Conservation (phyloP, 2,888 invertebrate species). For the Hyposoter didymator region DNA sequence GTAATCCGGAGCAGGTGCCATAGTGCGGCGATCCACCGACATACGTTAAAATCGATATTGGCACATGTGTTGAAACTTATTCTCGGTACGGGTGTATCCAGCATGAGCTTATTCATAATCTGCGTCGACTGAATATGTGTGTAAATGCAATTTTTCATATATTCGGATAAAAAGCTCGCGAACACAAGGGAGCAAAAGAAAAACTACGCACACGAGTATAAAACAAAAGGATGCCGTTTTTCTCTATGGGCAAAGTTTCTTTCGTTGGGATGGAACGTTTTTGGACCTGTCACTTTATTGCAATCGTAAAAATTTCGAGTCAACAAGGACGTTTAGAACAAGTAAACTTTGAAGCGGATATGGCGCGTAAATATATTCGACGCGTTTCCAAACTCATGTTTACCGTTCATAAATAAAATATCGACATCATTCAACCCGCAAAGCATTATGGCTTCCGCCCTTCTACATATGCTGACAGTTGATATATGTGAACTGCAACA, state of each 20-base stretch:
- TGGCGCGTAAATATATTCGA: background rate
- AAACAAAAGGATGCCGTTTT: conserved; percentile 1
- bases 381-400: background rate
- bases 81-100: conserved; percentile 52
- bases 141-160: conserved; percentile 6
- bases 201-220: conserved; percentile 29
- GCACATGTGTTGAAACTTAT: conserved; percentile 59
- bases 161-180: background rate
- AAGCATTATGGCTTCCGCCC: background rate
- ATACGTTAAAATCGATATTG: conserved; percentile 61
- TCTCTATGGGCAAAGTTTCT: background rate
- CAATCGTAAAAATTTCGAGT: background rate
- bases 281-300: background rate
- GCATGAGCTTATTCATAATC: conserved; percentile 45
- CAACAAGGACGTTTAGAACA: background rate
- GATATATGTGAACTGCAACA: conserved; percentile 10
- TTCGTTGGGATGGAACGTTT: background rate
- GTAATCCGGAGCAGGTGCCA: conserved; percentile 60
- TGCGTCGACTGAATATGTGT: conserved; percentile 16
- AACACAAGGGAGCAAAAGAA: background rate
- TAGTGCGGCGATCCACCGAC: conserved; percentile 39
- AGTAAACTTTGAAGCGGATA: background rate
- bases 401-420: conserved; percentile 6
- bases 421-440: background rate
- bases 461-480: background rate